A percentile compares a stretch with the other conserved stretches of the same genome.
Conservation (phyloP, 1,140 invertebrate genomes). For the Drosophila takahashii region DNA sequence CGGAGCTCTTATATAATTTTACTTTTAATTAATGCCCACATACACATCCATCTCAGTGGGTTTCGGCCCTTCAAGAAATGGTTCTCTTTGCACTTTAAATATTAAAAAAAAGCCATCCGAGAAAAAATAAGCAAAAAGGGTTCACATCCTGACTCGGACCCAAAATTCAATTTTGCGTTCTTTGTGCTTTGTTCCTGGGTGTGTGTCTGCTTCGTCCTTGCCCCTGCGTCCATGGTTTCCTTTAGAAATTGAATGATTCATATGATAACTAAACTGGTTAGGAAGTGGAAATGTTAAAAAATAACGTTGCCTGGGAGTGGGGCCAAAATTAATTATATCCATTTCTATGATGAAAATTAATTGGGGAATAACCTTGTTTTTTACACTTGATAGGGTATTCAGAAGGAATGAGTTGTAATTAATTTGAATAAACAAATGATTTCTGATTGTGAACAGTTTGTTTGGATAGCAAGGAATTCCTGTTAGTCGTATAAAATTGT, state of each 20-base stretch:
- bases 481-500: too few species aligned
- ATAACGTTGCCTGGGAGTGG: neutral
- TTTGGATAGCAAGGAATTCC: too few species aligned
- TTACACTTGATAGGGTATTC: neutral
- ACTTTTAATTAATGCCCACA: constrained; percentile 73
- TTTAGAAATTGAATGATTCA: constrained; percentile 63
- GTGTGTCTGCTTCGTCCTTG: constrained; percentile 24
- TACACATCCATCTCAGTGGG: constrained; percentile 34
- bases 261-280: constrained; percentile 17
- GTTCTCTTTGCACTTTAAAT: constrained; percentile 19
- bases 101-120: constrained; percentile 11
- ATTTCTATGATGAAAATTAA: constrained; percentile 72
- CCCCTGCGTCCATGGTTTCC: constrained; percentile 36
- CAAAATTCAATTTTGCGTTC: constrained; percentile 69
- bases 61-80: constrained; percentile 25
- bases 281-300: constrained; percentile 6
- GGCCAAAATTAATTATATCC: constrained; percentile 59
- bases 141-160: constrained; percentile 37
- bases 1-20: constrained; percentile 61
- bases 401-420: too few species aligned
- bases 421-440: too few species aligned
- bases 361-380: constrained; percentile 53
- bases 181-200: constrained; percentile 30
- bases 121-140: constrained; percentile 48
- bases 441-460: too few species aligned